phyloP scores from a whole-genome alignment of 2,888 invertebrate species.

The Andrena minutula region DNA sequence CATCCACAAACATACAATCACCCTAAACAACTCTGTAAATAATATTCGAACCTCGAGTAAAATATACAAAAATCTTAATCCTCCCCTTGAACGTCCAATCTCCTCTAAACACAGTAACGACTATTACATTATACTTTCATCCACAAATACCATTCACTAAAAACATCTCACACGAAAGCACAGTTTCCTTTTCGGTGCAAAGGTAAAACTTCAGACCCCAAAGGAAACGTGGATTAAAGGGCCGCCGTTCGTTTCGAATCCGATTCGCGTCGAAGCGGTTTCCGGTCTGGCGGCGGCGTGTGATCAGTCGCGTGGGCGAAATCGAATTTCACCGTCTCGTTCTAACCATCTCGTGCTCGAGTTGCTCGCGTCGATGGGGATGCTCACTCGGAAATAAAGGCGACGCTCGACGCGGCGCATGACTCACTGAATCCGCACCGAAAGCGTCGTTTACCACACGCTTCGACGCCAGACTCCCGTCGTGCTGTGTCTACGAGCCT shows the following conservation, averaged over 20 bases:
- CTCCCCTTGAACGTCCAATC: no score
- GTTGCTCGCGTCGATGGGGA: conserved; percentile 33
- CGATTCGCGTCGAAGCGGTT: conserved; percentile 24
- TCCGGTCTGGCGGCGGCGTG: conserved; percentile 38
- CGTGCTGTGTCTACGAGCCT: conserved; percentile 26
- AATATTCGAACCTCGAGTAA: no score
- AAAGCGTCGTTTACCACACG: conserved; percentile 47
- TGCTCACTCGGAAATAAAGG: conserved; percentile 46
- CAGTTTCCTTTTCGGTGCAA: not conserved
- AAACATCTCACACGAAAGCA: not conserved
- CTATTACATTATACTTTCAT: no score
- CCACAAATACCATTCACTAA: no score
- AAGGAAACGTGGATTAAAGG: not conserved
- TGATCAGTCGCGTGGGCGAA: conserved; percentile 28
- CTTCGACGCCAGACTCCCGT: conserved; percentile 38
- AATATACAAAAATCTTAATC: no score
- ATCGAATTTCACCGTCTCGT: conserved; percentile 43
- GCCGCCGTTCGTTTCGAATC: not conserved
- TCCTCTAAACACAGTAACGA: no score
- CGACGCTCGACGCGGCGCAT: conserved; percentile 39
- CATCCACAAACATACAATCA: no score
- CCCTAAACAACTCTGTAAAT: no score
- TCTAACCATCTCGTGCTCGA: conserved; percentile 30
- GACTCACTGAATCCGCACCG: conserved; percentile 54
- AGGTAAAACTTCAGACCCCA: not conserved